Evolutionary conservation across 92 coral and sea anemone species (phyloP), one percentile per base, ranked within the genome.

Genomic region (Parazoanthus atlanticus): DNA sequence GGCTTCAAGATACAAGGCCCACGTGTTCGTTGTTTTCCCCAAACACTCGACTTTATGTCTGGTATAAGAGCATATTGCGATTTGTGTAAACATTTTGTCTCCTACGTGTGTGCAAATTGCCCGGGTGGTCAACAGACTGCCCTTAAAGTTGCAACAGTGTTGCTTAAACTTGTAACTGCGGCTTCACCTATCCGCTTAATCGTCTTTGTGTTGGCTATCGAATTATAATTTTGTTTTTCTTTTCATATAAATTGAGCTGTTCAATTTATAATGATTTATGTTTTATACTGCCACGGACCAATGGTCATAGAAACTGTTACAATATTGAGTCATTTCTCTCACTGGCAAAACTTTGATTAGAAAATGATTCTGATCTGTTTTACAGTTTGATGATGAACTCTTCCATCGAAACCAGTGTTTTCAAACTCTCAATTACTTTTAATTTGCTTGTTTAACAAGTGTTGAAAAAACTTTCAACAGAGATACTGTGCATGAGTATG

Each of bases 211-310:
- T 33, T 34, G 78, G 61, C 76, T 83, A 69, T 83, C 52, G 56
- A 25, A 83, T 61, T 46, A n/a, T 67, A n/a, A 84, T 30, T 70
- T 84, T 84, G 67, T 84, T 84, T 84, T 70, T 36, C 29, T 84
- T 70, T 84, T 84, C 76, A 69, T 67, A 70, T 71, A 84, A 71
- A 70, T 84, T 84, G 74, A 84, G 34, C 87, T 84, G 87, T 84
- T 84, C 87, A 84, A 84, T 28, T 46, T 71, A 23, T 28, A 71
- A 56, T 84, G 87, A 84, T 84, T 84, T 84, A 84, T 84, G 87
- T 84, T 84, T 84, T 84, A 84, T 10, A 13, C 36, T 79, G 76
- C 30, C 61, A 84, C 65, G 87, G 43, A 67, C 52, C 65, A 46
- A 17, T 71, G 65, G n/a, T 16, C 33, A 46, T 3, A 80, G 71